Evolutionary conservation across 2,888 invertebrate species (phyloP).

Genomic region (Scrobipalpa costella): DNA sequence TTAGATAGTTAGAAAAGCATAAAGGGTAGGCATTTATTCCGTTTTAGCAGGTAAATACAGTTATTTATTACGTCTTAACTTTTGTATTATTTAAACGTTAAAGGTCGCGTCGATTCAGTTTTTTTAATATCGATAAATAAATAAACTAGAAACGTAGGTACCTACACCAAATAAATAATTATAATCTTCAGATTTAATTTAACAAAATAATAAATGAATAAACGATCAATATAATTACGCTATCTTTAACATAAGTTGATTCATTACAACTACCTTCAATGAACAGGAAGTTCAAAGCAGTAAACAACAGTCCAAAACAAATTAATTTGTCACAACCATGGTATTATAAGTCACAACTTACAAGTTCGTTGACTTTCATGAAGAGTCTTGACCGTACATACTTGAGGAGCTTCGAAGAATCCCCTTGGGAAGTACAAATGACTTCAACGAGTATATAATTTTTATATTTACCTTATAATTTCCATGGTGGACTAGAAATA

Average conservation of each 20-base stretch:
- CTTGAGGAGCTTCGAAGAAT: conserved; percentile 1
- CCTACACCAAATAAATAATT: not conserved
- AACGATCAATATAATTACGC: not conserved
- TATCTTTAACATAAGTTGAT: not conserved
- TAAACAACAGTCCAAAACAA: conserved; percentile 41
- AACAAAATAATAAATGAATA: not conserved
- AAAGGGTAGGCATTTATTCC: too few species aligned
- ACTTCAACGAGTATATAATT: not conserved
- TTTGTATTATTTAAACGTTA: too few species aligned
- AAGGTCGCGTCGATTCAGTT: too few species aligned
- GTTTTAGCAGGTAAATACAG: too few species aligned
- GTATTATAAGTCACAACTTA: conserved; percentile 32
- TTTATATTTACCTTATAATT: conserved; percentile 83
- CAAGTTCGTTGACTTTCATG: conserved; percentile 52
- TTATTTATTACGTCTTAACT: too few species aligned
- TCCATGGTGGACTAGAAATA: too few species aligned
- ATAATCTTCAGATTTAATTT: not conserved
- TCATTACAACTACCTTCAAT: conserved; percentile 15
- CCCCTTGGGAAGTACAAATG: not conserved
- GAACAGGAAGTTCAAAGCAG: conserved; percentile 16
- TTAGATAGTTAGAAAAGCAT: too few species aligned
- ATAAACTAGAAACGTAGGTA: not conserved
- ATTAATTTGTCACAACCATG: conserved; percentile 40
- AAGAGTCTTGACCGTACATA: conserved; percentile 32
- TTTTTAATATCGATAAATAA: too few species aligned